Conservation (phyloP, 2,888 invertebrate species). For the Drosophila fulvimacula region DNA sequence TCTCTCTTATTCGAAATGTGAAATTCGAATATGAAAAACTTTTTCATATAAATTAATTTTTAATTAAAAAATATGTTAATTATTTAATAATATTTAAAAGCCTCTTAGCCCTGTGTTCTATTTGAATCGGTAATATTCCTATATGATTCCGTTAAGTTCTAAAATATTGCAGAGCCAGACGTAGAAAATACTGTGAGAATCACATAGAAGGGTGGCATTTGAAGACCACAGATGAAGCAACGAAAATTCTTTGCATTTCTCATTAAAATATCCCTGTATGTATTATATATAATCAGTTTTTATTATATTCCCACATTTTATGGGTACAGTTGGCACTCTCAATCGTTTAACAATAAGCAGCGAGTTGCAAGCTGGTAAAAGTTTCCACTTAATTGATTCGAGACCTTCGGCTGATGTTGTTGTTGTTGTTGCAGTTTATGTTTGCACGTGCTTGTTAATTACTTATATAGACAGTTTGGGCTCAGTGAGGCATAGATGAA, state of each 20-base stretch:
- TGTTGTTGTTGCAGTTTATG: constrained; percentile 38
- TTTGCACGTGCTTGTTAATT: constrained; percentile 72
- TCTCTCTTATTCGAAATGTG: no score
- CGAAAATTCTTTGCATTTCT: background rate
- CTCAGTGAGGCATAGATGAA: constrained; percentile 31
- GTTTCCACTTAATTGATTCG: constrained; percentile 43
- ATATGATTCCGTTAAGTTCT: no score
- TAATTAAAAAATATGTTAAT: no score
- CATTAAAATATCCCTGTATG: background rate
- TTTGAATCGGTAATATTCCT: no score
- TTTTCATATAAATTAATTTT: no score
- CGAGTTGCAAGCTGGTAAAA: constrained; percentile 14
- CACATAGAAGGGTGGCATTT: background rate
- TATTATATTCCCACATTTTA: background rate
- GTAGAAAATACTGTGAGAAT: background rate
- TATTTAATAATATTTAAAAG: no score
- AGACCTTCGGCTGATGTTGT: constrained; percentile 8
- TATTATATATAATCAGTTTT: background rate
- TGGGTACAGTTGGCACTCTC: background rate
- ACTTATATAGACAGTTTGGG: constrained; percentile 17
- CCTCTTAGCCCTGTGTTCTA: no score
- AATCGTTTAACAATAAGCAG: constrained; percentile 23
- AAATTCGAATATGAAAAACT: no score
- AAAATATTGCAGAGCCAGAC: background rate
- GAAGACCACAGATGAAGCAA: no score